Evolutionary conservation across 2,888 invertebrate species (phyloP), one percentile per base, ranked within the genome.

Genomic region (Drosophila mercatorum): DNA sequence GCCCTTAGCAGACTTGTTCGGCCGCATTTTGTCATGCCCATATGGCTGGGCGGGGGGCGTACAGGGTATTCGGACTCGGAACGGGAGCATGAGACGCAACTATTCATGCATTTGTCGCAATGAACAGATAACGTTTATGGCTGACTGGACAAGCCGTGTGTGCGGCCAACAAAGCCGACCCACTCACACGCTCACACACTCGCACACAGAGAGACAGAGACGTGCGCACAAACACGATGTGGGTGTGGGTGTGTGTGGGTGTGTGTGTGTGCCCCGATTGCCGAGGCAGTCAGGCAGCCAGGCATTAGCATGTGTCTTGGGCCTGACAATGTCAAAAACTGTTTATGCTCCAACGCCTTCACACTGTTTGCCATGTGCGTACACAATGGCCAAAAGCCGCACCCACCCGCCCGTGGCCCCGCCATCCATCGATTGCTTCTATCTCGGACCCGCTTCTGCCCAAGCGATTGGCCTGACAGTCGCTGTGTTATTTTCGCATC

Each of bases 261-360:
- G 47, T 7, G 28, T 53, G 43, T 56, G 53, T 11, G 49, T 51
- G 34, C 5, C 17, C 61, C 36, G 52, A 41, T 43, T 46, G 59
- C 28, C 41, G 61, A 43, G 59, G 52, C 64, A 57, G 71, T 68
- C 53, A 51, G 68, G 46, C 59, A 62, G 80, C 68, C 81, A 53
- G 72, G 78, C 83, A 83, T 88, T 88, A 83, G 87, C 83, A 83
- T 83, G 84, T 89, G 84, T 89, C 84, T 89, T 83, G 68, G 82
- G 86, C 73, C 86, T 75, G 85, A 74, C 88, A 89, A 80, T 89
- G 88, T 87, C 89, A 81, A 89, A 89, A 85, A 89, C 82, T 84
- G 89, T 89, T 85, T 80, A 85, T 84, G 84, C 89, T 83, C 79
- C 87, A 81, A 84, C 89, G 84, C 84, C 84, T 87, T 77, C 67